A percentile compares a stretch with the other conserved stretches of the same genome.
phyloP scores from a whole-genome alignment of 1,140 invertebrate species.

The Hestina assimilis region DNA sequence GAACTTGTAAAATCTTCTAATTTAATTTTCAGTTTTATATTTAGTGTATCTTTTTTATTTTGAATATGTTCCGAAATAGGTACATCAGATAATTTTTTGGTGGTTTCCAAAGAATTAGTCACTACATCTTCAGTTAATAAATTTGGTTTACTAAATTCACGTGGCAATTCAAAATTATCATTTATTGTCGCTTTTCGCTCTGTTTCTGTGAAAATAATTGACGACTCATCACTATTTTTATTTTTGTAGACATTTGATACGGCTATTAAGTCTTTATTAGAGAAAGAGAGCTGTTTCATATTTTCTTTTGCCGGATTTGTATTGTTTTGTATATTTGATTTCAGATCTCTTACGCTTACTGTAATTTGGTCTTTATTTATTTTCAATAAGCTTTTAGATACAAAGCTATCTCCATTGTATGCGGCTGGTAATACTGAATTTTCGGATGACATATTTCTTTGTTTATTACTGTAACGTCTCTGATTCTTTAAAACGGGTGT shows the following conservation, averaged over 20 bases:
- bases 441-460: not conserved
- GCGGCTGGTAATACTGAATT: not conserved
- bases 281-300: not conserved
- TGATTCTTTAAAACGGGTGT: not conserved
- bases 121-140: not conserved
- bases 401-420: not conserved
- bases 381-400: not conserved
- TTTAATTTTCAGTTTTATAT: not conserved
- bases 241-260: conserved; percentile 26
- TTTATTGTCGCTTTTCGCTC: not conserved
- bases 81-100: no score
- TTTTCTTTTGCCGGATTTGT: not conserved
- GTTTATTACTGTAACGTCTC: not conserved
- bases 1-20: not conserved
- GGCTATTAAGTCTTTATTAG: conserved; percentile 18
- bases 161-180: not conserved
- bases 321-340: not conserved
- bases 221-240: conserved; percentile 19
- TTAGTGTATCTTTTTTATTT: not conserved
- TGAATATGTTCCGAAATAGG: not conserved
- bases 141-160: not conserved
- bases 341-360: not conserved
- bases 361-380: not conserved
- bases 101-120: not conserved
- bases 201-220: not conserved